phyloP scores from a whole-genome alignment of 2,113 vertebrate species.

The Chrysochloris asiatica region DNA sequence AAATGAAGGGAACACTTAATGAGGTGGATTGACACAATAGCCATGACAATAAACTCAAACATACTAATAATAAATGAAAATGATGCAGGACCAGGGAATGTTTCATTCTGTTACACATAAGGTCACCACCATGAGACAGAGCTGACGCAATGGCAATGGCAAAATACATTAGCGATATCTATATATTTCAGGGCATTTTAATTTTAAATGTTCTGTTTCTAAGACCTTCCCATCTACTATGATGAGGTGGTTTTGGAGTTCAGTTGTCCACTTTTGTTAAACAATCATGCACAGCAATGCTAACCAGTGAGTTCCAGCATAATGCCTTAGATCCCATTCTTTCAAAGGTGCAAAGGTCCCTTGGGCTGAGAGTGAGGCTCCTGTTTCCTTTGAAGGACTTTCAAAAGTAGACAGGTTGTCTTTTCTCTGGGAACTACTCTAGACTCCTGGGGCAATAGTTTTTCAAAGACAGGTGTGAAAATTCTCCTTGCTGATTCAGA shows the following conservation, averaged over 20 bases:
- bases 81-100: background rate
- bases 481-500: constrained; percentile 29
- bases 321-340: background rate
- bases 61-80: background rate
- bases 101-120: background rate
- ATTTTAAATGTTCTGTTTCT: background rate
- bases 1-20: background rate
- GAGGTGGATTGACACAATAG: background rate
- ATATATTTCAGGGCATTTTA: background rate
- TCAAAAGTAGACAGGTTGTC: constrained; percentile 10
- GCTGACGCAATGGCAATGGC: background rate
- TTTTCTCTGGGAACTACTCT: background rate
- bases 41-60: background rate
- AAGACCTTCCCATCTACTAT: background rate
- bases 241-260: background rate
- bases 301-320: background rate
- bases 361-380: background rate
- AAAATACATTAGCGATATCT: too few species aligned
- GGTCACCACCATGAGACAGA: background rate
- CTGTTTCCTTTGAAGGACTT: background rate
- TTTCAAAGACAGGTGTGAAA: constrained; percentile 45
- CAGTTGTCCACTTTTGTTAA: background rate
- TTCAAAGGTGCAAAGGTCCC: background rate
- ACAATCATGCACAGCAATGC: background rate
- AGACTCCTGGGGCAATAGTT: background rate